phyloP scores from a whole-genome alignment of 2,888 invertebrate genomes.

The Muschampia plurimacula region DNA sequence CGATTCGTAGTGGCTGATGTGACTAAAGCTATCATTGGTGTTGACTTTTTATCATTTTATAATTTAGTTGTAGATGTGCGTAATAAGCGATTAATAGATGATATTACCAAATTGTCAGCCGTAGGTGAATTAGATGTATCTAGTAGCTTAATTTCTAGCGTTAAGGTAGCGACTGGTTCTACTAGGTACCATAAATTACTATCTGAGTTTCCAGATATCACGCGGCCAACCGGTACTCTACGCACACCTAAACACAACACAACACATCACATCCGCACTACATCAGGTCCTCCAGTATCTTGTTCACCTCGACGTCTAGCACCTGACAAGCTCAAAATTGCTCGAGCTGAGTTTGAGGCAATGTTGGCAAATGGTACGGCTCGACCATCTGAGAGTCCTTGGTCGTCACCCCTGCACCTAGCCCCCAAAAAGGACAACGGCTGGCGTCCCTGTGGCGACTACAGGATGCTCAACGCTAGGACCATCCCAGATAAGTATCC shows the following conservation, averaged over 20 bases:
- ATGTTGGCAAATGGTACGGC: constrained; percentile 44
- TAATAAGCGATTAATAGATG: neutral
- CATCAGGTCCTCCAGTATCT: constrained; percentile 41
- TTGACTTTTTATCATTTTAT: constrained; percentile 11
- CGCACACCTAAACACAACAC: constrained; percentile 9
- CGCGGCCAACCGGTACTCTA: constrained; percentile 9
- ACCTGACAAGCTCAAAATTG: constrained; percentile 40
- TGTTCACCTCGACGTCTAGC: constrained; percentile 40
- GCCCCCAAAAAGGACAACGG: constrained; percentile 50
- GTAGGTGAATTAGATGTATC: neutral
- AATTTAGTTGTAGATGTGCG: constrained; percentile 3
- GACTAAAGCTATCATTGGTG: constrained; percentile 17
- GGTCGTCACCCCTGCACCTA: constrained; percentile 48
- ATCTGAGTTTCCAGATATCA: neutral
- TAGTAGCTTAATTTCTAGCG: neutral
- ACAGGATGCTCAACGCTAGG: constrained; percentile 49
- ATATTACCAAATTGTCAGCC: neutral
- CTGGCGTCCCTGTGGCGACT: constrained; percentile 54
- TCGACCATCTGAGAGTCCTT: constrained; percentile 37
- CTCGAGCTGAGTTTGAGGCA: constrained; percentile 41
- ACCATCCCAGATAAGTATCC: constrained; percentile 55
- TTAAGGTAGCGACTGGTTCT: neutral
- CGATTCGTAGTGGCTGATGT: constrained; percentile 24
- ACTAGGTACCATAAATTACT: neutral
- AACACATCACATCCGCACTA: constrained; percentile 12